A percentile compares a stretch with the other conserved stretches of the same genome.
Conservation (phyloP, 2,113 vertebrate species). For the Emydocephalus ijimae region DNA sequence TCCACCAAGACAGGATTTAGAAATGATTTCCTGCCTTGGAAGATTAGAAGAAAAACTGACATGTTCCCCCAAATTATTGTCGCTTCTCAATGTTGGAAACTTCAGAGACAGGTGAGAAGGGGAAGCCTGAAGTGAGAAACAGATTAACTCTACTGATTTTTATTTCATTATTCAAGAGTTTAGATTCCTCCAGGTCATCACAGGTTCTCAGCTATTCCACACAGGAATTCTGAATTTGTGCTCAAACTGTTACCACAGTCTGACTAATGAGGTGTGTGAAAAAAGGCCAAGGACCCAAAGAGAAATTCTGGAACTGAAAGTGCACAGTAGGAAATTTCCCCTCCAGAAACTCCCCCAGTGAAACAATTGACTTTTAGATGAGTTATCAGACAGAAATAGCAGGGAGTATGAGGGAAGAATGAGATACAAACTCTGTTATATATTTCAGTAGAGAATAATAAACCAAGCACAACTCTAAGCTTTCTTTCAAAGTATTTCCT, state of each 20-base stretch:
- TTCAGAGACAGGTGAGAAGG: slow-evolving; percentile 32
- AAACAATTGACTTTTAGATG: neutral
- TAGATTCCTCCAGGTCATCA: neutral
- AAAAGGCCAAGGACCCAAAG: neutral
- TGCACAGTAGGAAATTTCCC: neutral
- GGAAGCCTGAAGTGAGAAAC: slow-evolving; percentile 25
- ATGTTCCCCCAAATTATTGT: slow-evolving; percentile 31
- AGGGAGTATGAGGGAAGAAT: neutral
- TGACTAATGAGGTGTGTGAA: neutral
- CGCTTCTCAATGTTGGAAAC: slow-evolving; percentile 12
- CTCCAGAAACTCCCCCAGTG: neutral
- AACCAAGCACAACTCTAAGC: neutral
- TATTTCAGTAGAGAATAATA: neutral
- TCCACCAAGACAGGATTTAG: slow-evolving; percentile 62
- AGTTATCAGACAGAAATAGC: neutral
- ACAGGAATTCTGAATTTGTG: neutral
- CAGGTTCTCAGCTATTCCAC: slow-evolving; percentile 5
- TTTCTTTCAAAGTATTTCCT: neutral
- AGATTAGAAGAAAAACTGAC: slow-evolving; percentile 62
- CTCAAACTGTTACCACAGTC: neutral
- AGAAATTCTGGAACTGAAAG: neutral
- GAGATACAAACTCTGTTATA: neutral
- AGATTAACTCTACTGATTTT: slow-evolving; percentile 46
- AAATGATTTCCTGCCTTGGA: slow-evolving; percentile 55
- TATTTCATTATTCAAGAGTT: neutral